phyloP scores from a whole-genome alignment of 2,888 invertebrate genomes.

The Dicranocentrus wangi region DNA sequence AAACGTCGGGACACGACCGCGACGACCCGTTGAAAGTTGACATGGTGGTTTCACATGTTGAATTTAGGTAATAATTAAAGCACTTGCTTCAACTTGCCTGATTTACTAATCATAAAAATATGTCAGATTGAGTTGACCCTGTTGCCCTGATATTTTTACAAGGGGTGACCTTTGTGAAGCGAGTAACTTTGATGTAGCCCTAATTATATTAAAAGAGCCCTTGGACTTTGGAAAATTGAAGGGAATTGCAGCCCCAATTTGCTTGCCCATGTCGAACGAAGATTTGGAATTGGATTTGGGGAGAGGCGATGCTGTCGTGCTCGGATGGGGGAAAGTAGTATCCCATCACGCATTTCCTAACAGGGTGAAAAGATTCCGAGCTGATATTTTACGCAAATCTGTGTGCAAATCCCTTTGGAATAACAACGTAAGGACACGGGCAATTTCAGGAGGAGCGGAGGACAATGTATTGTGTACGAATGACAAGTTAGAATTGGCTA shows the following conservation, averaged over 20 bases:
- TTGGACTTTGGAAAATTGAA: neutral
- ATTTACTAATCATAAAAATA: neutral
- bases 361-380: neutral
- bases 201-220: neutral
- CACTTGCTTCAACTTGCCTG: neutral
- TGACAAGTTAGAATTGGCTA: neutral
- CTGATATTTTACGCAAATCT: neutral
- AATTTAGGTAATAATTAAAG: neutral
- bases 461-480: neutral
- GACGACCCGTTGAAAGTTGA: conserved; percentile 6
- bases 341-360: neutral
- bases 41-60: neutral
- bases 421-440: too few relatives aligned
- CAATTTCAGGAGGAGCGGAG: too few relatives aligned
- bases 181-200: conserved; percentile 7
- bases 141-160: neutral
- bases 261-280: neutral
- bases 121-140: too few relatives aligned
- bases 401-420: neutral
- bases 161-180: conserved; percentile 8
- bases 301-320: neutral
- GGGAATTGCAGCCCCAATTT: neutral
- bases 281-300: neutral
- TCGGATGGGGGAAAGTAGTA: neutral
- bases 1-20: too few relatives aligned